Percentiles rank a stretch among this genome's conserved stretches.
These are phyloP conservation scores for Lepidotrigona ventralis DNA, from an alignment of 1,140 invertebrate genomes.

Conservation along the genomic window DNA sequence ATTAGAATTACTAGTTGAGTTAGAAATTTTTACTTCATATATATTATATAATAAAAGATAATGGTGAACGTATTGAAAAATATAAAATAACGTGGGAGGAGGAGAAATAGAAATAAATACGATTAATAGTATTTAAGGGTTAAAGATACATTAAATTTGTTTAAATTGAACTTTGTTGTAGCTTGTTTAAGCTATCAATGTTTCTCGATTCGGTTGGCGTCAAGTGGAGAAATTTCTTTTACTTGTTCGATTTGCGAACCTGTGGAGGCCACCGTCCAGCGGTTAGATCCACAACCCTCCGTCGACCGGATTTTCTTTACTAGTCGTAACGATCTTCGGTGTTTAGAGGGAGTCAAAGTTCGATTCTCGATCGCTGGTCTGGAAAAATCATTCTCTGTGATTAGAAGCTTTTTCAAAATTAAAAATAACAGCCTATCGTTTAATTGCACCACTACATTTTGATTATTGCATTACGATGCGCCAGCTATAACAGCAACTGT, in stretches of 20 bases:
- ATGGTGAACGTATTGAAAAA: too few relatives aligned
- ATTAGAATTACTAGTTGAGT: too few relatives aligned
- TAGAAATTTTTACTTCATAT: too few relatives aligned
- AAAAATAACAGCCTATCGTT: not conserved
- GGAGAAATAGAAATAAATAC: too few relatives aligned
- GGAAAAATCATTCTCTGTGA: slow-evolving; percentile 33
- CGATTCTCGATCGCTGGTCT: slow-evolving; percentile 78
- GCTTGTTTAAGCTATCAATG: not conserved
- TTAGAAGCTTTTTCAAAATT: not conserved
- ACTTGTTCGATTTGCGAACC: slow-evolving; percentile 32
- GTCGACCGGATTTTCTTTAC: slow-evolving; percentile 31
- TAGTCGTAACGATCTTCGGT: slow-evolving; percentile 37
- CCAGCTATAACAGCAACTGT: not conserved
- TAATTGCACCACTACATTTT: not conserved
- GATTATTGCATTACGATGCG: not conserved
- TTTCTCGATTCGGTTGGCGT: not conserved
- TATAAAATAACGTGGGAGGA: too few relatives aligned
- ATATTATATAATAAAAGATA: too few relatives aligned
- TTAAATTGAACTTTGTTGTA: not conserved
- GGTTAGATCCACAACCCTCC: slow-evolving; percentile 50
- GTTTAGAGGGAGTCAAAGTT: slow-evolving; percentile 77
- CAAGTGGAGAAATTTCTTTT: not conserved
- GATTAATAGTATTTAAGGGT: not conserved
- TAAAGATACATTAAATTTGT: not conserved
- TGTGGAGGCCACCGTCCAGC: slow-evolving; percentile 57